Base-by-base conservation (phyloP, 2,113 vertebrate species). In the Gambusia holbrooki region DNA sequence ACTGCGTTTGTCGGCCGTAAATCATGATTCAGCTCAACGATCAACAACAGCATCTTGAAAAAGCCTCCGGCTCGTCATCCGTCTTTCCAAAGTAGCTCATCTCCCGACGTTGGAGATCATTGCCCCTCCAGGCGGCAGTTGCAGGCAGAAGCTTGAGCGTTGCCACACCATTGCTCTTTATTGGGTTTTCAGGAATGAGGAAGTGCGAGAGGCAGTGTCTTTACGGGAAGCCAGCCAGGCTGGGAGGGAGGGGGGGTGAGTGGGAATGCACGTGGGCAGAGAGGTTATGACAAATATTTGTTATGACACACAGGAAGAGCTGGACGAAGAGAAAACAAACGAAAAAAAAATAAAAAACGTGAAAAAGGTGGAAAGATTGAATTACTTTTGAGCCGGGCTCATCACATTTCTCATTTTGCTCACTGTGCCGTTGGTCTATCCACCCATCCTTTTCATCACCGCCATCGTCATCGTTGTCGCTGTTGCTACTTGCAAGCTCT, bases 121-220 rank as follows among this genome's bases (percentile, higher is more conserved):
- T 37, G 15, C 15, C 32, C 13, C 61, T 64, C 9, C 33, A 64
- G 68, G 73, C 68, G 62, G 73, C 30, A 14, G 58, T 5, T 62
- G 79, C 83, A 87, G 81, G 88, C 89, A 82, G 79, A 76, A 82
- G 86, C 80, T 77, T 11, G 72, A 87, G 73, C 10, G 27, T 93
- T 91, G 81, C 91, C 88, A 92, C 92, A 92, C 84, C 88, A 79
- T 25, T 79, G 79, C 82, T 83, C 80, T 90, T 90, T 88, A 89
- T 91, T 88, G 77, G 64, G 71, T 84, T 90, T 85, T 83, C 88
- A 89, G 90, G 91, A 93, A 93, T 93, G 92, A 89, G 92, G 92
- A 93, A 93, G 90, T 90, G 89, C 74, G 85, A 71, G 84, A 90
- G 79, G 89, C 87, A 58, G 85, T 73, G 68, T 86, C 84, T 90